Evolutionary conservation across 2,797 vertebrate species (phyloP).

Genomic region (Valencia hispanica): DNA sequence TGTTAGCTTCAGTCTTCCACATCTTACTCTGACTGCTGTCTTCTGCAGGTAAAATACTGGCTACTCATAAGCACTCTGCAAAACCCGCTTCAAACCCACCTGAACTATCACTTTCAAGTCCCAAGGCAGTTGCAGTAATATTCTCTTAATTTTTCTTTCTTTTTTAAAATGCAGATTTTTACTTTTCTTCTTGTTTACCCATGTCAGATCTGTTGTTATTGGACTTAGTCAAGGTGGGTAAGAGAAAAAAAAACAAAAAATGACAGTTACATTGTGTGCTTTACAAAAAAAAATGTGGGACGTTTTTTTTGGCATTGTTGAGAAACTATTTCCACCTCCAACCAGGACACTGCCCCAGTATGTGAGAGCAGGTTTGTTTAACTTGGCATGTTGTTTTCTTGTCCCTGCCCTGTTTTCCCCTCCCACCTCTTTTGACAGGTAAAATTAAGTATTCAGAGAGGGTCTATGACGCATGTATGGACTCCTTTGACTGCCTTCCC

Average conservation of each 20-base stretch:
- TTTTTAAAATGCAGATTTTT: constrained; percentile 23
- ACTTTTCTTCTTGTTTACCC: constrained; percentile 69
- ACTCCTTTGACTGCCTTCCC: constrained; percentile 99
- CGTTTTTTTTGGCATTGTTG: constrained; percentile 49
- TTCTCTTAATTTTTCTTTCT: constrained; percentile 43
- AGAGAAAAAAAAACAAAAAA: constrained; percentile 22
- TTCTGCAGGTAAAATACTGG: not conserved
- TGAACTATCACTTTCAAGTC: constrained; percentile 13
- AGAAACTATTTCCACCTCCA: constrained; percentile 49
- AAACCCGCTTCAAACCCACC: not conserved
- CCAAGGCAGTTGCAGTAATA: constrained; percentile 43
- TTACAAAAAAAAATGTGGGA: constrained; percentile 42
- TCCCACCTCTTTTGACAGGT: constrained; percentile 84
- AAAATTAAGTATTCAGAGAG: constrained; percentile 99
- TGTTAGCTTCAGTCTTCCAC: not conserved
- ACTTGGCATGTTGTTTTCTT: constrained; percentile 56
- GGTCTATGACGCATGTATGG: constrained; percentile 98
- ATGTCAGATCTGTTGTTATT: constrained; percentile 74
- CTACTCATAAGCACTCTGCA: not conserved
- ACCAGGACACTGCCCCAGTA: constrained; percentile 47
- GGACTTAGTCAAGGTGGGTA: constrained; percentile 22
- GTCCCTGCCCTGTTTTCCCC: constrained; percentile 30
- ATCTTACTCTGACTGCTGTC: not conserved
- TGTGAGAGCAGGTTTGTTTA: constrained; percentile 64
- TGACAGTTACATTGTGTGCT: constrained; percentile 44